Evolutionary conservation across 1,140 invertebrate genomes (phyloP).

Genomic region (Diuraphis noxia): DNA sequence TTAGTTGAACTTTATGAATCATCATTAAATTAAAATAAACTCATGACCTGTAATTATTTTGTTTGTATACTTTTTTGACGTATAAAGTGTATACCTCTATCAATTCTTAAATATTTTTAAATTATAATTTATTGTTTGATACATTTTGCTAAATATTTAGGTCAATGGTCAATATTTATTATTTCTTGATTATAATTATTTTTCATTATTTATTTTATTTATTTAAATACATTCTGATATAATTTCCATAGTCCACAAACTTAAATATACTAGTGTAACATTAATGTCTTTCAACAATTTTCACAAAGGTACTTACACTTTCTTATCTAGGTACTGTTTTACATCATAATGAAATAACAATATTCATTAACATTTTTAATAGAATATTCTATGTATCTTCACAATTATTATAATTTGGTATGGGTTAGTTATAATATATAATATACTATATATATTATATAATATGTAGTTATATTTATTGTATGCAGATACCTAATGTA

Average conservation of each 20-base stretch:
- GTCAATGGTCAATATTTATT: not conserved
- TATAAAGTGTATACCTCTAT: not conserved
- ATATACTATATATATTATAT: too few species aligned
- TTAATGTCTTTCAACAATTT: not conserved
- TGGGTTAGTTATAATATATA: too few species aligned
- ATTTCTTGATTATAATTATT: not conserved
- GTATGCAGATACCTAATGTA: too few species aligned
- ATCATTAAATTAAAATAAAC: not conserved
- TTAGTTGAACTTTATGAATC: not conserved
- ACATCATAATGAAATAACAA: not conserved
- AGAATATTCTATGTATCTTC: too few species aligned
- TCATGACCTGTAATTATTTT: slow-evolving; percentile 32
- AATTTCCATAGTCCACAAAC: not conserved
- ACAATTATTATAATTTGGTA: too few species aligned
- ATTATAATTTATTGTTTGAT: not conserved
- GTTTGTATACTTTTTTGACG: slow-evolving; percentile 6
- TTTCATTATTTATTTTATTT: not conserved
- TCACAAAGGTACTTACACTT: not conserved
- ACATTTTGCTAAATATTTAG: not conserved
- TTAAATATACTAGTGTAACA: not conserved
- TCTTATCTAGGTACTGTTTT: not conserved
- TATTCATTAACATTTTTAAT: too few species aligned
- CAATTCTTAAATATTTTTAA: not conserved
- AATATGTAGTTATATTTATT: too few species aligned
- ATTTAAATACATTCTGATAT: not conserved